Conservation (phyloP, 2,113 vertebrate species). For the Salvator merianae region DNA sequence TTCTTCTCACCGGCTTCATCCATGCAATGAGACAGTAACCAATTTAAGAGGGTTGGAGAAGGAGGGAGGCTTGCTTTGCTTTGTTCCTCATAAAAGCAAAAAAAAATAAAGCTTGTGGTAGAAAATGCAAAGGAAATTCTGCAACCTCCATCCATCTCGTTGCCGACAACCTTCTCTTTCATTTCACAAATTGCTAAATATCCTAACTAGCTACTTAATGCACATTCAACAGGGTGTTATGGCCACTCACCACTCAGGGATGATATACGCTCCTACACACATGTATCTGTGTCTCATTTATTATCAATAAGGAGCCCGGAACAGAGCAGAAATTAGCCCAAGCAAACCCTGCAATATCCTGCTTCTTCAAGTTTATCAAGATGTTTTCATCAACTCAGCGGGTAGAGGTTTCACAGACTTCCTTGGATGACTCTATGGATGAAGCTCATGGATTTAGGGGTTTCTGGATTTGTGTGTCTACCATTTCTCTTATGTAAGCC, state of each 20-base stretch:
- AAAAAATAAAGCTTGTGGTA: not conserved
- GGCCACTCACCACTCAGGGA: not conserved
- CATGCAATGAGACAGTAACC: not conserved
- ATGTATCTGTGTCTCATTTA: not conserved
- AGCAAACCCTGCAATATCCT: not conserved
- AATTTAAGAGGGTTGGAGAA: not conserved
- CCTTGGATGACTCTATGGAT: not conserved
- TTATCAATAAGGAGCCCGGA: not conserved
- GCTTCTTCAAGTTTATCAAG: not conserved
- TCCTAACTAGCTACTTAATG: not conserved
- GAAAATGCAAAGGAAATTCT: not conserved
- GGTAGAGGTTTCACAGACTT: not conserved
- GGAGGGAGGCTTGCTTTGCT: no score
- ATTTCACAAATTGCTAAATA: not conserved
- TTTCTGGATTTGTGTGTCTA: no score
- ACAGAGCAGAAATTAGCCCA: not conserved
- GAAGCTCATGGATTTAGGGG: no score
- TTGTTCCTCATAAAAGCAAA: not conserved
- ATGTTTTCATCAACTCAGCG: not conserved
- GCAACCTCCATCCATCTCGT: not conserved
- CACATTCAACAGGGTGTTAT: not conserved
- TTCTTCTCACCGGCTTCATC: not conserved
- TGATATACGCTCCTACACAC: not conserved
- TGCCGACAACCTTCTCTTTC: not conserved
- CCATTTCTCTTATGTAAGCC: no score